These are phyloP conservation scores for Podabrus alpinus DNA, from an alignment of 2,888 invertebrate genomes.

Conservation along the genomic window DNA sequence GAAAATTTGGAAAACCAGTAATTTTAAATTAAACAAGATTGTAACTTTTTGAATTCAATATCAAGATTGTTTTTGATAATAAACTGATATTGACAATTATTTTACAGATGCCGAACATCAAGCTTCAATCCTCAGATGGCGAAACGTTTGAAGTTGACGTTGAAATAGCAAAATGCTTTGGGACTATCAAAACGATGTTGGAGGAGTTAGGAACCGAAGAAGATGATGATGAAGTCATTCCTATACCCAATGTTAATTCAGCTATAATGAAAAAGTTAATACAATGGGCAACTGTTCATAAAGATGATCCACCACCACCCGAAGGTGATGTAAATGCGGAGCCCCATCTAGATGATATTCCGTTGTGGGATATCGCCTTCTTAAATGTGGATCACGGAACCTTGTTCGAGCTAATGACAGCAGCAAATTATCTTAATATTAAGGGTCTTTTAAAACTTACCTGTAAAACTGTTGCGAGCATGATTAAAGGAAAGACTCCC, in stretches of 20 bases:
- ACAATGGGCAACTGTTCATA: conserved; percentile 91
- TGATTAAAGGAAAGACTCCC: too few species aligned
- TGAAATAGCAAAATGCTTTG: too few species aligned
- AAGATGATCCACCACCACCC: conserved; percentile 92
- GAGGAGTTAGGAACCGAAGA: conserved; percentile 94
- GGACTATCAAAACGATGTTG: conserved; percentile 97
- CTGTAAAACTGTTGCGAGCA: conserved; percentile 98
- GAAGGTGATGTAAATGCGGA: conserved; percentile 98
- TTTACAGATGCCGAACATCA: too few species aligned
- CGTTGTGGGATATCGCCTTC: conserved; percentile 99
- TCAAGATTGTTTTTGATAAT: too few species aligned
- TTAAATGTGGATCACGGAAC: conserved; percentile 98
- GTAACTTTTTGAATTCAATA: too few species aligned
- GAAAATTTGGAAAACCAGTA: too few species aligned
- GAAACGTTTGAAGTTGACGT: too few species aligned
- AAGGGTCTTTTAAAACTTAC: conserved; percentile 95
- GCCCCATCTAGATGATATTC: conserved; percentile 98
- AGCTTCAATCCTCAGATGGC: too few species aligned
- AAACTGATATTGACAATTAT: conserved; percentile 71
- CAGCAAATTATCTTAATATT: conserved; percentile 96
- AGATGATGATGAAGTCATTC: conserved; percentile 93
- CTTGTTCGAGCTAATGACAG: conserved; percentile 92
- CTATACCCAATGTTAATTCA: too few species aligned
- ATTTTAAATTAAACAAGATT: too few species aligned
- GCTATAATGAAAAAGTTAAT: too few species aligned